Evolutionary conservation across 2,888 invertebrate species (phyloP), one percentile per base, ranked within the genome.

Genomic region (Galerucella calmariensis): DNA sequence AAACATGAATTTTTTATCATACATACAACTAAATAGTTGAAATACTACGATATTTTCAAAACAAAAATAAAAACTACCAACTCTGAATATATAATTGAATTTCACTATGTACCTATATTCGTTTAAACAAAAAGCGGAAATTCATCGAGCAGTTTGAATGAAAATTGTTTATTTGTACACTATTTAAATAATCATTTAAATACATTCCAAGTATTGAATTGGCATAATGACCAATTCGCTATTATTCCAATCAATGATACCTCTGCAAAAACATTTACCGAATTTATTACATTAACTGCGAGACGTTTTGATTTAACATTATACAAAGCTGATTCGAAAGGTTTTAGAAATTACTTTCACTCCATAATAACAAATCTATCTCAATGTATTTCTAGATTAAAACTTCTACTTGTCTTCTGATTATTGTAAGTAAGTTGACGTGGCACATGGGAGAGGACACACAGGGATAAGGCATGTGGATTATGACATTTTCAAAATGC

Each of bases 151-250:
- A 73, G 62, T 79, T 73, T 75, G 66, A 70, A 75, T 69, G 68
- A 61, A 75, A 70, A 63, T 65, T 73, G 72, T 74, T 51, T 41
- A 76, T 78, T 78, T 77, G 75, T 69, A 70, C 66, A 63, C 72
- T 71, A 75, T 78, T 79, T 75, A 78, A 78, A 77, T 79, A 75
- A 78, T 79, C 73, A 75, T 75, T 74, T 72, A 77, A 78, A 78
- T 79, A 76, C 79, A 80, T 79, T 76, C 59, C 44, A 71, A 46
- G 58, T 68, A 67, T 75, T 75, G 77, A 71, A 74, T 75, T 78
- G 75, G 76, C 62, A 72, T 77, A 74, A 78, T 72, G 73, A 71
- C 59, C 69, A 67, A 69, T 67, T 75, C 56, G 53, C 74, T 70
- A 73, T 75, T 77, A 77, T 78, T 77, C 69, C 67, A 77, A 59